These are phyloP conservation scores for Campoplex capitator DNA, from an alignment of 2,888 invertebrate species.

Conservation along the genomic window DNA sequence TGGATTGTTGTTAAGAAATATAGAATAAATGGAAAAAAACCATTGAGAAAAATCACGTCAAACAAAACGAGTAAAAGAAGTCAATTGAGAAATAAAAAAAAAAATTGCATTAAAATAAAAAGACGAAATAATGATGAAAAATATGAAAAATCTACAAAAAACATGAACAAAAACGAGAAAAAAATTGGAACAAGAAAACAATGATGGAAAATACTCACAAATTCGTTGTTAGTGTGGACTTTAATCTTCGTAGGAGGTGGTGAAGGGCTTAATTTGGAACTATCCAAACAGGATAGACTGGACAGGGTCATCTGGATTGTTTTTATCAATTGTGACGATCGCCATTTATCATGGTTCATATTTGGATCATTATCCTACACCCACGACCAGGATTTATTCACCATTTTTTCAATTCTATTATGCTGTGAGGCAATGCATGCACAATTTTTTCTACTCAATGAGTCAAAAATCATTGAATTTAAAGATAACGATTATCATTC, in stretches of 20 bases:
- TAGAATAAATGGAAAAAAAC: no score
- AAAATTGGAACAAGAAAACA: neutral
- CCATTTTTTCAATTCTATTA: slow-evolving; percentile 30
- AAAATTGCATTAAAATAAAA: neutral
- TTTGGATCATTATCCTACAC: slow-evolving; percentile 77
- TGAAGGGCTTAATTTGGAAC: slow-evolving; percentile 78
- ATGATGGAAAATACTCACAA: slow-evolving; percentile 71
- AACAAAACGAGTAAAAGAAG: no score
- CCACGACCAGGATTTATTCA: slow-evolving; percentile 74
- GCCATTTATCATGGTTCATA: slow-evolving; percentile 77
- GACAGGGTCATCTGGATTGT: slow-evolving; percentile 80
- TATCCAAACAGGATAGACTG: slow-evolving; percentile 80
- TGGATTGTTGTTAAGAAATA: no score
- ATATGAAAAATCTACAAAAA: neutral
- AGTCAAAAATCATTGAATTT: neutral
- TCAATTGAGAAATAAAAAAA: no score
- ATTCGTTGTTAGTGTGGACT: slow-evolving; percentile 72
- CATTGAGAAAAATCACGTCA: no score
- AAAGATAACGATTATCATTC: neutral
- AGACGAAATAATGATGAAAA: neutral
- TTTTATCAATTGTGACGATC: slow-evolving; percentile 73
- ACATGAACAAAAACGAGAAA: neutral
- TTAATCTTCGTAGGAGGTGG: slow-evolving; percentile 81
- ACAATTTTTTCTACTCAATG: neutral
- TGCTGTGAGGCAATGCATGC: slow-evolving; percentile 1